These are phyloP conservation scores for Hypsopygia costalis DNA, from an alignment of 2,888 invertebrate species.

Conservation along the genomic window DNA sequence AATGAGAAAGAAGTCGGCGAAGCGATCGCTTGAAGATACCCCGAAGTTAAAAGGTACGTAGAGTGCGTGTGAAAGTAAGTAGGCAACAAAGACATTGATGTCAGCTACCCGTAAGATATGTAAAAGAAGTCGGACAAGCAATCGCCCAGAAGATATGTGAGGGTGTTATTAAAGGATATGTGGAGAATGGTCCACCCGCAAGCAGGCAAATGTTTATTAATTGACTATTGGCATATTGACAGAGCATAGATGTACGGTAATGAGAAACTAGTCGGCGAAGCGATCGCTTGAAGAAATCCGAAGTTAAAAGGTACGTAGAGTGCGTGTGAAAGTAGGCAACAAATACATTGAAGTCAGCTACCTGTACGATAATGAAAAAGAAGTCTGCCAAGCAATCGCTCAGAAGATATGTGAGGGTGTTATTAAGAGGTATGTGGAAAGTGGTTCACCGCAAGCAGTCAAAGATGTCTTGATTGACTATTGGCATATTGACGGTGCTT, in stretches of 20 bases:
- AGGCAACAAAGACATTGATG: conserved; percentile 90
- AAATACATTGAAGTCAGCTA: conserved; percentile 91
- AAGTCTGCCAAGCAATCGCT: conserved; percentile 86
- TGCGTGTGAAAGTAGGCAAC: no score
- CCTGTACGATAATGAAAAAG: conserved; percentile 87
- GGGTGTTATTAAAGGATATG: conserved; percentile 83
- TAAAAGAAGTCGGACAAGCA: conserved; percentile 88
- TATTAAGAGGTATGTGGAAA: conserved; percentile 82
- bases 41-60: conserved; percentile 84
- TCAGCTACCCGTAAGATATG: conserved; percentile 89
- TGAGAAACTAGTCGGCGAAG: conserved; percentile 87
- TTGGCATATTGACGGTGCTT: no score
- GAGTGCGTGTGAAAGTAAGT: no score
- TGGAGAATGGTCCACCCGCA: no score
- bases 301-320: conserved; percentile 84
- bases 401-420: conserved; percentile 84
- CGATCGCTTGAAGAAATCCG: conserved; percentile 83
- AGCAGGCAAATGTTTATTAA: conserved; percentile 91
- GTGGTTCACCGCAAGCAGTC: no score
- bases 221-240: no score
- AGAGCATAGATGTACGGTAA: no score
- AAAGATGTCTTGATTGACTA: conserved; percentile 91
- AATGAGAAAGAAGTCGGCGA: conserved; percentile 88
- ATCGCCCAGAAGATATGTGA: conserved; percentile 83
- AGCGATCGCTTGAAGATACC: conserved; percentile 83